Evolutionary conservation across 1,140 invertebrate species (phyloP), one percentile per base, ranked within the genome.

Genomic region (Sycophila sp.): DNA sequence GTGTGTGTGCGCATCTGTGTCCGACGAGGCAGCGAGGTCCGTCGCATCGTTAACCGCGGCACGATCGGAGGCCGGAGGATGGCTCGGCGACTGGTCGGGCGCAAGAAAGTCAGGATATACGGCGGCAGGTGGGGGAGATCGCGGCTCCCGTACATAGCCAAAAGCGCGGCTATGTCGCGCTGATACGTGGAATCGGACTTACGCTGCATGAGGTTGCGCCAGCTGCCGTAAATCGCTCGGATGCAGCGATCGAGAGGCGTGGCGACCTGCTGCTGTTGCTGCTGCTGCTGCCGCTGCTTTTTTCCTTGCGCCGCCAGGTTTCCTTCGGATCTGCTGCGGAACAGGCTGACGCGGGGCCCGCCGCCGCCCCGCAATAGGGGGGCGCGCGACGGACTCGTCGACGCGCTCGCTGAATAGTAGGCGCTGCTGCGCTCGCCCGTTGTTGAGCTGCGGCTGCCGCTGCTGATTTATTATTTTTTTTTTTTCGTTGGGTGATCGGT

Each of bases 121-220:
- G n/a, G n/a, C n/a, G n/a, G n/a, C n/a, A n/a, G n/a, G n/a, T n/a
- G n/a, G n/a, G n/a, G n/a, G n/a, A n/a, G n/a, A n/a, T n/a, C n/a
- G n/a, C n/a, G n/a, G n/a, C n/a, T n/a, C n/a, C n/a, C n/a, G n/a
- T n/a, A n/a, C n/a, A 19, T 17, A 49, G 5, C 1, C 13, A 51
- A 51, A 51, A 51, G 24, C 24, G 49, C 11, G 2, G 13, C n/a
- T n/a, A n/a, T n/a, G n/a, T n/a, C n/a, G n/a, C n/a, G n/a, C n/a
- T n/a, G n/a, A n/a, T n/a, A n/a, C n/a, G n/a, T n/a, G n/a, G n/a
- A n/a, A n/a, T n/a, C n/a, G 13, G 19, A 81, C 86, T 87, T 85
- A 87, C 86, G 81, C 71, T 87, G 85, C 75, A 86, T 75, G 72
- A 87, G 79, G 77, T 87, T 87, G 76, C 81, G 85, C 86, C 87